Percentiles rank a stretch among this genome's conserved stretches.
Conservation (phyloP, 1,140 invertebrate species). For the Ruditapes philippinarum region DNA sequence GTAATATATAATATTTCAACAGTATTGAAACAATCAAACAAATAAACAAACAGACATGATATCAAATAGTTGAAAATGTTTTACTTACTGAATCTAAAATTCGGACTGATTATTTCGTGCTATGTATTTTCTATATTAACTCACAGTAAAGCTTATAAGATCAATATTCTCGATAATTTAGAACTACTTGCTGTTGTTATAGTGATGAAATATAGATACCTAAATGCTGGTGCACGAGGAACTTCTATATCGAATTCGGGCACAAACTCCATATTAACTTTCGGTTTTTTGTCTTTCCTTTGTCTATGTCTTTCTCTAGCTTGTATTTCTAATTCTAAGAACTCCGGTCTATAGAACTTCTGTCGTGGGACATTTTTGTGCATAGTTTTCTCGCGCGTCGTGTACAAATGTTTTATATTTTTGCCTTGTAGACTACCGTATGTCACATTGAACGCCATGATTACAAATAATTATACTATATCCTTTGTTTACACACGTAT, state of each 20-base stretch:
- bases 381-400: constrained; percentile 63
- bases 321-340: constrained; percentile 49
- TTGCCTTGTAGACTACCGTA: constrained; percentile 31
- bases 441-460: constrained; percentile 62
- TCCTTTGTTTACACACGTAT: too few species aligned
- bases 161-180: too few species aligned
- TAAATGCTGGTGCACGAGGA: constrained; percentile 57
- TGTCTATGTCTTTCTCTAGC: constrained; percentile 30
- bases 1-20: too few species aligned
- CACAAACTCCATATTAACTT: constrained; percentile 57
- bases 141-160: too few species aligned
- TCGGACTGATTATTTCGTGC: too few species aligned
- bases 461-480: neutral
- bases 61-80: too few species aligned
- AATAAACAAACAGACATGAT: too few species aligned
- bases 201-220: constrained; percentile 47
- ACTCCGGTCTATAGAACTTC: constrained; percentile 53
- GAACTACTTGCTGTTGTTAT: too few species aligned
- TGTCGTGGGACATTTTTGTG: constrained; percentile 50
- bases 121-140: too few species aligned
- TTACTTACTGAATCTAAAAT: too few species aligned
- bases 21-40: too few species aligned
- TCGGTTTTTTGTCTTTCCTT: neutral
- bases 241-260: constrained; percentile 58
- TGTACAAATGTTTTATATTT: constrained; percentile 61